Evolutionary conservation across 2,888 invertebrate genomes (phyloP).

Genomic region (Pseudoips prasinana): DNA sequence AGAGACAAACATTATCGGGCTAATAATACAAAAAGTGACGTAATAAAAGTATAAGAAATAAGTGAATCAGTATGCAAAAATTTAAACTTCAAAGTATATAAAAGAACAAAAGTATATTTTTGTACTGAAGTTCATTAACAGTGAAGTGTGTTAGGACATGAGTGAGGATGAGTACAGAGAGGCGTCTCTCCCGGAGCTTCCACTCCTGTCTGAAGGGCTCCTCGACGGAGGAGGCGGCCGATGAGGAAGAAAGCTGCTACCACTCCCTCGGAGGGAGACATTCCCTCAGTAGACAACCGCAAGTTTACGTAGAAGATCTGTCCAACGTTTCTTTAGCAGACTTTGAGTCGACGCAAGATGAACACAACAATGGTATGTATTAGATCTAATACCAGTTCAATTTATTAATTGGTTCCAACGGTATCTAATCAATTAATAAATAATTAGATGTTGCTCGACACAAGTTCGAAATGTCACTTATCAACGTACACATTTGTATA

Average conservation of each 20-base stretch:
- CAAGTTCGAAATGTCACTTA: no score
- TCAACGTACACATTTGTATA: no score
- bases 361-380: slow-evolving; percentile 63
- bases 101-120: slow-evolving; percentile 29
- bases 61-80: slow-evolving; percentile 14
- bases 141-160: slow-evolving; percentile 60
- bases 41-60: slow-evolving; percentile 9
- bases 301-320: slow-evolving; percentile 74
- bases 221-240: slow-evolving; percentile 76
- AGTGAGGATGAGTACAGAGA: slow-evolving; percentile 77
- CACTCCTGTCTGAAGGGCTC: slow-evolving; percentile 86
- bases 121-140: slow-evolving; percentile 36
- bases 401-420: not conserved
- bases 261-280: slow-evolving; percentile 73
- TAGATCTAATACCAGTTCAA: not conserved
- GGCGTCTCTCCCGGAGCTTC: slow-evolving; percentile 85
- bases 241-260: slow-evolving; percentile 75
- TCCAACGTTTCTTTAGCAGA: slow-evolving; percentile 70
- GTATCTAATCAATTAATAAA: slow-evolving; percentile 11
- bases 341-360: slow-evolving; percentile 69
- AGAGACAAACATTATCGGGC: no score
- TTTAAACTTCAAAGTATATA: slow-evolving; percentile 21
- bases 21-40: not conserved
- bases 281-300: slow-evolving; percentile 65
- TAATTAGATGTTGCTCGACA: no score